Conservation (phyloP, 2,888 invertebrate species). For the Orthonychiurus folsomi region DNA sequence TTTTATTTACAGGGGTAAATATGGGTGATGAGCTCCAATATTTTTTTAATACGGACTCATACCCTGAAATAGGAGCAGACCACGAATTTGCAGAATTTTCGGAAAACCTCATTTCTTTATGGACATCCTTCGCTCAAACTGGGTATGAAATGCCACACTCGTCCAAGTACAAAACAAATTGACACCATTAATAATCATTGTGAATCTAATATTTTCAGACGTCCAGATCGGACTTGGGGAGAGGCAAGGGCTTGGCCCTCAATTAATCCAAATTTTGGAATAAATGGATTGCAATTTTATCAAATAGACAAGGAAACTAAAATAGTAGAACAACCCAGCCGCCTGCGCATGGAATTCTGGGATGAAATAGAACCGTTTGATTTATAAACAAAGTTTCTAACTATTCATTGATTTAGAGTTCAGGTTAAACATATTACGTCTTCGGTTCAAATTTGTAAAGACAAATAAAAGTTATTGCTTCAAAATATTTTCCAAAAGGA, state of each 20-base stretch:
- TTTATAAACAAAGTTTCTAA: too few relatives aligned
- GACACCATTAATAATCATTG: not conserved
- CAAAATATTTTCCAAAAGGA: too few relatives aligned
- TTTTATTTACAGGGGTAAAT: slow-evolving; percentile 24
- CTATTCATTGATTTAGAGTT: too few relatives aligned
- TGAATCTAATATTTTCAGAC: slow-evolving; percentile 20
- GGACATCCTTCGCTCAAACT: slow-evolving; percentile 34
- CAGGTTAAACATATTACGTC: too few relatives aligned
- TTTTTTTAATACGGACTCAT: slow-evolving; percentile 33
- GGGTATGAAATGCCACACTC: slow-evolving; percentile 23
- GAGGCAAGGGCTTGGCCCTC: slow-evolving; percentile 30
- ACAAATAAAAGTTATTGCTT: too few relatives aligned
- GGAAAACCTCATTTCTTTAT: slow-evolving; percentile 31
- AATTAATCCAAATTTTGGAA: slow-evolving; percentile 29
- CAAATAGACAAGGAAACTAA: slow-evolving; percentile 26
- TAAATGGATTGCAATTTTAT: slow-evolving; percentile 33
- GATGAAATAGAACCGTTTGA: too few relatives aligned
- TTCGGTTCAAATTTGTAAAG: too few relatives aligned
- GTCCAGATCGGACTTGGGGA: slow-evolving; percentile 27
- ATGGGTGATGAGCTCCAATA: slow-evolving; percentile 39
- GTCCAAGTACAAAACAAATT: not conserved
- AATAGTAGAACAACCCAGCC: slow-evolving; percentile 34
- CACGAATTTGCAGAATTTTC: slow-evolving; percentile 27
- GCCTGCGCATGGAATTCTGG: slow-evolving; percentile 36
- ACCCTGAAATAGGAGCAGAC: slow-evolving; percentile 17